A percentile compares a stretch with the other conserved stretches of the same genome.
These are phyloP conservation scores for Lasioglossum vierecki DNA, from an alignment of 2,888 invertebrate genomes.

Conservation along the genomic window DNA sequence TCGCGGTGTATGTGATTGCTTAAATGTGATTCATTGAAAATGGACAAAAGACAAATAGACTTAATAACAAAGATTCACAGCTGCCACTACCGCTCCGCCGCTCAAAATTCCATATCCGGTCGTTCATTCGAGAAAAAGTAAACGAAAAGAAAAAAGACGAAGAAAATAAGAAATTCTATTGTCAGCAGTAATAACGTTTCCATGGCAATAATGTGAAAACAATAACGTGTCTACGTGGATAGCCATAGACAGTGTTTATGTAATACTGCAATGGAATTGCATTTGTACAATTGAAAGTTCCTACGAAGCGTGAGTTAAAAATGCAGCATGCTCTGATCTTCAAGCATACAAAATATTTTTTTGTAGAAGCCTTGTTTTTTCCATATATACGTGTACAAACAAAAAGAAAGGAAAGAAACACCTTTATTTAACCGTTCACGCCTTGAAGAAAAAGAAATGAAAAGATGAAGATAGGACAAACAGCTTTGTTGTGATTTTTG, in stretches of 20 bases:
- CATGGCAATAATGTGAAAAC: slow-evolving; percentile 68
- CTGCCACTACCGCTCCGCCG: slow-evolving; percentile 67
- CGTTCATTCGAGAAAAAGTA: slow-evolving; percentile 53
- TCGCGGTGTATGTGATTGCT: slow-evolving; percentile 47
- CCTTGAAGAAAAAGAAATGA: slow-evolving; percentile 5
- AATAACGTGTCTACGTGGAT: slow-evolving; percentile 58
- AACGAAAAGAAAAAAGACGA: slow-evolving; percentile 19
- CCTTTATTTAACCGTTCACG: slow-evolving; percentile 28
- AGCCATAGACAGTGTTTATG: slow-evolving; percentile 53
- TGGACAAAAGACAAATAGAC: slow-evolving; percentile 56
- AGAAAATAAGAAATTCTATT: slow-evolving; percentile 40
- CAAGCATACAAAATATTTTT: slow-evolving; percentile 49
- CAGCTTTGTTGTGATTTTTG: slow-evolving; percentile 24
- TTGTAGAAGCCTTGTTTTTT: slow-evolving; percentile 37
- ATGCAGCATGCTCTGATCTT: slow-evolving; percentile 37
- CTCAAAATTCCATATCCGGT: slow-evolving; percentile 60
- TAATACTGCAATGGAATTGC: slow-evolving; percentile 67
- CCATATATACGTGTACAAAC: slow-evolving; percentile 6
- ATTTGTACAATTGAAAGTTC: slow-evolving; percentile 71
- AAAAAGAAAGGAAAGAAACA: slow-evolving; percentile 21
- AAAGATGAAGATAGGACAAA: slow-evolving; percentile 3
- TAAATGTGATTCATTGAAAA: slow-evolving; percentile 43
- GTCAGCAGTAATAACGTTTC: slow-evolving; percentile 73
- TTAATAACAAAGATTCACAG: slow-evolving; percentile 52
- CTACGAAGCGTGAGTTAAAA: slow-evolving; percentile 56